Percentiles rank a stretch among this genome's conserved stretches.
Conservation (phyloP, 2,888 invertebrate genomes). For the Muschampia plurimacula region DNA sequence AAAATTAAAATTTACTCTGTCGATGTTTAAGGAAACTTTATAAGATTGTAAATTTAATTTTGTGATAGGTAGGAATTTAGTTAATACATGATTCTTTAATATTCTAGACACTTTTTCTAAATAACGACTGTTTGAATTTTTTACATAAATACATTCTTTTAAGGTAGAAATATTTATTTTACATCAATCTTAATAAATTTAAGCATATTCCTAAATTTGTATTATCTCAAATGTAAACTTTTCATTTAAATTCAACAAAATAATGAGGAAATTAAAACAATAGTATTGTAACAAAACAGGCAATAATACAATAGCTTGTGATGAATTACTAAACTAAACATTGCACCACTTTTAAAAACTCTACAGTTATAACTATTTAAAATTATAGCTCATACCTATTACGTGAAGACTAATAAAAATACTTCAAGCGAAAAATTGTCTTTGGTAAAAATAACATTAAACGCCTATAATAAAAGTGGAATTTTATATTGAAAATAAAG, state of each 20-base stretch:
- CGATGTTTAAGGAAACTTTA: slow-evolving; percentile 68
- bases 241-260: slow-evolving; percentile 22
- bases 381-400: slow-evolving; percentile 23
- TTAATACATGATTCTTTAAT: slow-evolving; percentile 52
- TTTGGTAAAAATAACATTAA: slow-evolving; percentile 79
- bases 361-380: slow-evolving; percentile 54
- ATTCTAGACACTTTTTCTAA: slow-evolving; percentile 54
- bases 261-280: slow-evolving; percentile 32
- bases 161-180: slow-evolving; percentile 72
- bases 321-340: slow-evolving; percentile 67
- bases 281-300: slow-evolving; percentile 35
- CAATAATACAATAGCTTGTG: neutral
- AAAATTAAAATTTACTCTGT: slow-evolving; percentile 75
- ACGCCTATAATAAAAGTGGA: slow-evolving; percentile 46
- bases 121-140: slow-evolving; percentile 57
- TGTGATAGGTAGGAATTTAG: slow-evolving; percentile 56
- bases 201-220: slow-evolving; percentile 50
- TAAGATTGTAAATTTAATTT: slow-evolving; percentile 22
- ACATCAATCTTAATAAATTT: slow-evolving; percentile 64
- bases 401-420: slow-evolving; percentile 59
- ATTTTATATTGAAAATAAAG: slow-evolving; percentile 59
- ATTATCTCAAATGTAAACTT: slow-evolving; percentile 41
- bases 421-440: slow-evolving; percentile 74
- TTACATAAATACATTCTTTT: slow-evolving; percentile 77
- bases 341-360: slow-evolving; percentile 75